Percentiles rank a stretch among this genome's conserved stretches.
Conservation (phyloP, 1,140 invertebrate genomes). For the Drosophila parabipectinata region DNA sequence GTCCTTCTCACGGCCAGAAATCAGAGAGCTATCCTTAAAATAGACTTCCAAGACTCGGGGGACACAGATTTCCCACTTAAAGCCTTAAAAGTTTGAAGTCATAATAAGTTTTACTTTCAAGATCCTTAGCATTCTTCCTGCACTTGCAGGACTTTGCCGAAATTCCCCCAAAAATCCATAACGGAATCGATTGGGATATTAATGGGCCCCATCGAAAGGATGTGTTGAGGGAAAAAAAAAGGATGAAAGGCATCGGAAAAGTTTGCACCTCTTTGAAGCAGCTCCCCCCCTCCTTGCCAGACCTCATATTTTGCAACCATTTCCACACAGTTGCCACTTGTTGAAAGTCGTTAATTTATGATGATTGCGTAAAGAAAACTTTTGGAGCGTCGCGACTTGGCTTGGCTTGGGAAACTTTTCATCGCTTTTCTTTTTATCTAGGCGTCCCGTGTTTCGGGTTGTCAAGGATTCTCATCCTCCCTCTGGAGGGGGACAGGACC, state of each 20-base stretch:
- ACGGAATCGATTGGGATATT: neutral
- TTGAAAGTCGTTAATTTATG: slow-evolving; percentile 44
- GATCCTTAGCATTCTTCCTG: too few species aligned
- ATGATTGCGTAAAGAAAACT: slow-evolving; percentile 42
- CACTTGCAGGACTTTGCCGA: too few species aligned
- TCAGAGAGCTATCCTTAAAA: neutral
- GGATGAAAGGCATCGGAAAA: neutral
- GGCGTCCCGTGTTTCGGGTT: slow-evolving; percentile 7
- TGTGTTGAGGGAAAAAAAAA: neutral
- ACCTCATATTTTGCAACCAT: slow-evolving; percentile 9
- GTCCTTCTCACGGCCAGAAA: slow-evolving; percentile 12
- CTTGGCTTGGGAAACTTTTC: slow-evolving; percentile 17
- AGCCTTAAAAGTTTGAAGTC: too few species aligned
- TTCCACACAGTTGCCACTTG: slow-evolving; percentile 34
- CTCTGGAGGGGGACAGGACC: neutral
- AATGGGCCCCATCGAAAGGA: neutral
- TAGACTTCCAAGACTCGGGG: neutral
- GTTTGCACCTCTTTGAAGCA: slow-evolving; percentile 13
- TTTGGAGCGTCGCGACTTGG: neutral
- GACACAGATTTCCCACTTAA: neutral
- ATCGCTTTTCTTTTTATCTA: slow-evolving; percentile 11
- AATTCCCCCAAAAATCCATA: slow-evolving; percentile 1
- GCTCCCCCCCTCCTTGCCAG: too few species aligned
- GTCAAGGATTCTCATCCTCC: neutral
- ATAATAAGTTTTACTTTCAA: too few species aligned